These are phyloP conservation scores for Apis mellifera DNA, from an alignment of 1,140 invertebrate species.

Conservation along the genomic window DNA sequence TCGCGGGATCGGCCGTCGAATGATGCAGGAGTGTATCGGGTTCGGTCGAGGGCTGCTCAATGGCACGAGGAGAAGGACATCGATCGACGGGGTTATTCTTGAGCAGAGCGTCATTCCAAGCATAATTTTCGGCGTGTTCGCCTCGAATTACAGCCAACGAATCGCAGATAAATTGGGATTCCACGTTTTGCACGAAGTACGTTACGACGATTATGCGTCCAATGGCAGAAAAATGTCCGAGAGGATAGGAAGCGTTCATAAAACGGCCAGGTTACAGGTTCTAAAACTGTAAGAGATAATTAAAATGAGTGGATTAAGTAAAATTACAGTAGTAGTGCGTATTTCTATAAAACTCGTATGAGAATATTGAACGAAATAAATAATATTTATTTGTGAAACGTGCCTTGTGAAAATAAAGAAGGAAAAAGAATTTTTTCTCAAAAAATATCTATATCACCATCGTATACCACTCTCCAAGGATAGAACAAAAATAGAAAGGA, in stretches of 20 bases:
- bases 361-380: not conserved
- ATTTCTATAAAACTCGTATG: not conserved
- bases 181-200: constrained; percentile 51
- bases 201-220: constrained; percentile 64
- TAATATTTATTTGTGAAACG: too few relatives aligned
- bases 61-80: constrained; percentile 27
- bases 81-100: constrained; percentile 39
- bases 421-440: too few relatives aligned
- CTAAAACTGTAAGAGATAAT: constrained; percentile 26
- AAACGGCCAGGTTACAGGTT: constrained; percentile 56
- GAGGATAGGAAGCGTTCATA: constrained; percentile 65
- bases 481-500: not conserved
- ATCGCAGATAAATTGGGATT: constrained; percentile 66
- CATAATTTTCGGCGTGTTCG: constrained; percentile 65
- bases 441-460: too few relatives aligned
- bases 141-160: constrained; percentile 70
- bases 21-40: constrained; percentile 62
- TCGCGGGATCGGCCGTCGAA: constrained; percentile 61
- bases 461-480: not conserved
- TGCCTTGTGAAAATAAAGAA: too few relatives aligned
- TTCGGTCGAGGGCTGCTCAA: constrained; percentile 40
- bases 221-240: constrained; percentile 67
- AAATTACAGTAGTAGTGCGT: not conserved
- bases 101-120: constrained; percentile 52
- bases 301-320: too few relatives aligned